Conservation (phyloP, 2,888 invertebrate species). For the Terebella lapidaria region DNA sequence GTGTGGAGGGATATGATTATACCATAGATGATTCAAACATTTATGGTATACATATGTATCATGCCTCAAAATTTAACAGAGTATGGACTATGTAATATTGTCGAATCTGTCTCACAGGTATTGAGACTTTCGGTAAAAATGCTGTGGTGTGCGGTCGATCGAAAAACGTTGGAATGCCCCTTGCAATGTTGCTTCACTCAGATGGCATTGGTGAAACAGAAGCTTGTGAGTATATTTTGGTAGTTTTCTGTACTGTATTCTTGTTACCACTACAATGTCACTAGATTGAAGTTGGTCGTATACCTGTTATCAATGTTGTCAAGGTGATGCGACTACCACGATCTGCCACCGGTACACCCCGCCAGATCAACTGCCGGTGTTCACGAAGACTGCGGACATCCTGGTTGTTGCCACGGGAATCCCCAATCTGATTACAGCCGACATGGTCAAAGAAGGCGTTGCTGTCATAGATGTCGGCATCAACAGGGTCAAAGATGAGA, state of each 20-base stretch:
- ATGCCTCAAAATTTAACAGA: too few relatives aligned
- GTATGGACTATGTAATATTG: too few relatives aligned
- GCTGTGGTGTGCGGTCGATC: conserved; percentile 85
- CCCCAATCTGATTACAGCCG: conserved; percentile 55
- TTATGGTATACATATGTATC: too few relatives aligned
- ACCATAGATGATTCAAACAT: too few relatives aligned
- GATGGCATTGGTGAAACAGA: conserved; percentile 59
- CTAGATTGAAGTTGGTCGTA: too few relatives aligned
- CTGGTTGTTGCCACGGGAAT: conserved; percentile 71
- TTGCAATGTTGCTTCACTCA: conserved; percentile 69
- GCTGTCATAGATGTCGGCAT: conserved; percentile 81
- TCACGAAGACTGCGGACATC: conserved; percentile 72
- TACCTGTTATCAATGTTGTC: neutral
- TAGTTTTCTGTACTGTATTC: neutral
- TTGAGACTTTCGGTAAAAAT: conserved; percentile 79
- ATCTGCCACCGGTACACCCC: conserved; percentile 87
- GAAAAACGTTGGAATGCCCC: conserved; percentile 87
- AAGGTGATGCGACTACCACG: conserved; percentile 79
- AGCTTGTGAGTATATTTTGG: conserved; percentile 42
- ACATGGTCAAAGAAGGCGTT: conserved; percentile 72
- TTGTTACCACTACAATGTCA: too few relatives aligned
- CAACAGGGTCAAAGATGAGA: conserved; percentile 63
- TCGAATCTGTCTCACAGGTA: conserved; percentile 56
- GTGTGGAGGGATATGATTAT: too few relatives aligned
- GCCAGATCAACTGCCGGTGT: conserved; percentile 66